phyloP scores from a whole-genome alignment of 2,888 invertebrate genomes.

The Malthinus flaveolus region DNA sequence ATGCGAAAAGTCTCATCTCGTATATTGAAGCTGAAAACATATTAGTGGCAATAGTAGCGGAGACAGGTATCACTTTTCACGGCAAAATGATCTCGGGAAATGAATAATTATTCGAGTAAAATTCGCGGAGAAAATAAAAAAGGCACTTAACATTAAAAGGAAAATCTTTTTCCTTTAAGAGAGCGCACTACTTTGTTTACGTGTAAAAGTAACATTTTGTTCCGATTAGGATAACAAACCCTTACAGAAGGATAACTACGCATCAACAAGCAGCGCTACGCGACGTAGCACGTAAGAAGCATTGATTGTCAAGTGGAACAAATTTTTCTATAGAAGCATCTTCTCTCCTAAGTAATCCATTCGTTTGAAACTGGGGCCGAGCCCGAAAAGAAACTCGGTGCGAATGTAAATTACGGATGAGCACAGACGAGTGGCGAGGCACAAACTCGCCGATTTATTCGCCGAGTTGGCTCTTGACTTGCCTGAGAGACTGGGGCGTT shows the following conservation, averaged over 20 bases:
- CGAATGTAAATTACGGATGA: constrained; percentile 28
- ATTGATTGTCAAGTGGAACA: constrained; percentile 22
- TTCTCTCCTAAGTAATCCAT: constrained; percentile 14
- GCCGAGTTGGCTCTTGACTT: constrained; percentile 30
- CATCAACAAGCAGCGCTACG: not conserved
- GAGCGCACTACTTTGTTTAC: no score
- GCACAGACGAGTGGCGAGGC: constrained; percentile 23
- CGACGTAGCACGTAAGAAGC: constrained; percentile 8
- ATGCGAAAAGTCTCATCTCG: constrained; percentile 10
- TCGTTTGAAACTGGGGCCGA: constrained; percentile 23
- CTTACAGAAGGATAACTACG: constrained; percentile 1
- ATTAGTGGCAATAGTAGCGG: constrained; percentile 7
- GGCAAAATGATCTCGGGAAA: constrained; percentile 5
- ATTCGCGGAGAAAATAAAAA: no score
- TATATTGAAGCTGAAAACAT: constrained; percentile 9
- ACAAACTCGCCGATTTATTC: constrained; percentile 31
- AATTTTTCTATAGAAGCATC: constrained; percentile 7
- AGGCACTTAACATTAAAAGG: no score
- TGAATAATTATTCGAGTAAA: constrained; percentile 8
- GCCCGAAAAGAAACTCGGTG: constrained; percentile 22
- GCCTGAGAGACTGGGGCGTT: constrained; percentile 31
- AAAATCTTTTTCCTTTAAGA: no score
- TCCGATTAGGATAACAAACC: constrained; percentile 20
- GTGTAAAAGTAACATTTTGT: constrained; percentile 1
- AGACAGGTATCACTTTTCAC: constrained; percentile 13